Conservation (phyloP, 2,888 invertebrate genomes). For the Archaeoteleia sp. region DNA sequence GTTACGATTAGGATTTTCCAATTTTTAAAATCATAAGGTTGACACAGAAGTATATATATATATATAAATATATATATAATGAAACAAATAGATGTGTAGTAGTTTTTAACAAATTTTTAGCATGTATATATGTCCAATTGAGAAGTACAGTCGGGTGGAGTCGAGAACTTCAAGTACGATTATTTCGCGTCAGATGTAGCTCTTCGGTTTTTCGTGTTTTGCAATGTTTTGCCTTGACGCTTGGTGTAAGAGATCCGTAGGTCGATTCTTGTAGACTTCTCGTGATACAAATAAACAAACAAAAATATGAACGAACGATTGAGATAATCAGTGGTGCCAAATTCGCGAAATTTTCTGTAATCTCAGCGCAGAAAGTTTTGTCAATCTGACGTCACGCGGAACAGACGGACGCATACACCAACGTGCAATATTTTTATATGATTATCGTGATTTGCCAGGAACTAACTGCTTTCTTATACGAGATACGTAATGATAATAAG, state of each 20-base stretch:
- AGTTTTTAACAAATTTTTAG: conserved; percentile 71
- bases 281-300: background rate
- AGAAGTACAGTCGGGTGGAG: conserved; percentile 53
- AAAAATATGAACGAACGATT: background rate
- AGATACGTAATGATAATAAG: conserved; percentile 41
- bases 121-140: conserved; percentile 73
- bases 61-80: conserved; percentile 55
- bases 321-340: background rate
- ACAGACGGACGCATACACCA: conserved; percentile 60
- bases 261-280: no score
- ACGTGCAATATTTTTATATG: conserved; percentile 67
- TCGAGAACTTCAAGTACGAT: conserved; percentile 40
- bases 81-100: conserved; percentile 68
- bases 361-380: background rate
- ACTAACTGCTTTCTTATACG: conserved; percentile 32
- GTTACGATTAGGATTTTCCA: conserved; percentile 70
- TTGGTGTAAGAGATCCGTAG: conserved; percentile 2
- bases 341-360: conserved; percentile 10
- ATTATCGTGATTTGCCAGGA: conserved; percentile 25
- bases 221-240: conserved; percentile 25
- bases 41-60: conserved; percentile 59
- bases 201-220: conserved; percentile 29
- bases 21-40: conserved; percentile 65
- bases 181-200: conserved; percentile 33
- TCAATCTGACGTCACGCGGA: conserved; percentile 20